Evolutionary conservation across 2,113 vertebrate genomes (phyloP).

Genomic region (Psittacus erithacus): DNA sequence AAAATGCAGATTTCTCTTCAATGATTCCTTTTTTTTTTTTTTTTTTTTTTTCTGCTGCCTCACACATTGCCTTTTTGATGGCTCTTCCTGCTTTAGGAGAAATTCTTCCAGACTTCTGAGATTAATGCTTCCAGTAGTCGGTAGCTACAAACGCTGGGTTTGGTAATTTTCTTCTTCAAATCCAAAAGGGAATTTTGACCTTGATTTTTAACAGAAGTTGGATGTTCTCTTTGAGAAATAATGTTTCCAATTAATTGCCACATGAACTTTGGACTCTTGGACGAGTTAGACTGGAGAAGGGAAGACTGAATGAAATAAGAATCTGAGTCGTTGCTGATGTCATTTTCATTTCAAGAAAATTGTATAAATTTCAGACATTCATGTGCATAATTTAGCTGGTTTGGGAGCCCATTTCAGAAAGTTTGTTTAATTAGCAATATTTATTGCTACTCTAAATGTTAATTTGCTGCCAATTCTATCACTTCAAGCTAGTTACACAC

Average conservation of each 20-base stretch:
- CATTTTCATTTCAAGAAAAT: not conserved
- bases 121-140: not conserved
- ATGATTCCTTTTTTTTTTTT: not conserved
- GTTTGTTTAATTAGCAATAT: not conserved
- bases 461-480: not conserved
- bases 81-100: slow-evolving; percentile 50
- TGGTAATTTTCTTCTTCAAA: not conserved
- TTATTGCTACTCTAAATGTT: not conserved
- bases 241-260: not conserved
- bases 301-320: not conserved
- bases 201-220: not conserved
- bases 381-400: not conserved
- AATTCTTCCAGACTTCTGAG: slow-evolving; percentile 30
- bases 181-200: not conserved
- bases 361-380: not conserved
- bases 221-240: not conserved
- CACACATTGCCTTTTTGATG: slow-evolving; percentile 33
- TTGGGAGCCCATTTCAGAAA: not conserved
- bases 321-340: not conserved
- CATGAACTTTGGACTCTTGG: not conserved
- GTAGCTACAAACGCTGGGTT: not conserved
- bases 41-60: not conserved
- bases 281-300: not conserved
- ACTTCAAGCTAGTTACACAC: not conserved
- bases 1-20: not conserved